Conservation (phyloP, 2,888 invertebrate species). For the Alcis repandata region DNA sequence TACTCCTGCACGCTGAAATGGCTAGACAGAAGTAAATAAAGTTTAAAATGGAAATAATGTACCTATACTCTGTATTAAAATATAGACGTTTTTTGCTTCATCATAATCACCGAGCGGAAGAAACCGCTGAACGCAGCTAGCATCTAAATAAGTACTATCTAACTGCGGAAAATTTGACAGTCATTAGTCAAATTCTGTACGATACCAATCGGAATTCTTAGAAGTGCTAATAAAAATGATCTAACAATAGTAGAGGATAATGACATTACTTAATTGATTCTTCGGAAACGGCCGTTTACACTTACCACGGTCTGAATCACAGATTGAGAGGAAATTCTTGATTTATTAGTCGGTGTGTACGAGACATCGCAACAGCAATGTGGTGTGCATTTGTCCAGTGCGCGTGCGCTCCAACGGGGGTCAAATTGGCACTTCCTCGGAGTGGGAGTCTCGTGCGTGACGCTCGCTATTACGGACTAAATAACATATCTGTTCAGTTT, state of each 20-base stretch:
- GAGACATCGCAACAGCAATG: conserved; percentile 8
- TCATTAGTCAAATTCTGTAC: not conserved
- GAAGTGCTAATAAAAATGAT: not conserved
- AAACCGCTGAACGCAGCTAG: not conserved
- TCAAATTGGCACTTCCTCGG: conserved; percentile 50
- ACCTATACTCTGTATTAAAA: too few species aligned
- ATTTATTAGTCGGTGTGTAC: conserved; percentile 49
- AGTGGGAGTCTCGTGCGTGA: conserved; percentile 45
- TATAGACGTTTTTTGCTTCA: too few species aligned
- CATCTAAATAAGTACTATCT: not conserved
- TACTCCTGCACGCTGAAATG: too few species aligned
- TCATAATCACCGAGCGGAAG: too few species aligned
- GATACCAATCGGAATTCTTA: not conserved
- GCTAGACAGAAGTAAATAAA: too few species aligned
- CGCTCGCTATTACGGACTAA: conserved; percentile 5
- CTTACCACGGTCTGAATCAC: conserved; percentile 27
- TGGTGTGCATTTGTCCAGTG: conserved; percentile 13
- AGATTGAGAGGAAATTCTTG: conserved; percentile 50
- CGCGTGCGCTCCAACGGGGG: conserved; percentile 18
- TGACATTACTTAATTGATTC: conserved; percentile 32
- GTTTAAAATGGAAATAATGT: too few species aligned
- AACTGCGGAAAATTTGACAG: not conserved
- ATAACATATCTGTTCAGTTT: not conserved
- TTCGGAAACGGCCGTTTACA: conserved; percentile 36
- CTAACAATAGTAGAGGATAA: not conserved